phyloP scores from a whole-genome alignment of 2,888 invertebrate genomes.

The Epirrhoe tristata region DNA sequence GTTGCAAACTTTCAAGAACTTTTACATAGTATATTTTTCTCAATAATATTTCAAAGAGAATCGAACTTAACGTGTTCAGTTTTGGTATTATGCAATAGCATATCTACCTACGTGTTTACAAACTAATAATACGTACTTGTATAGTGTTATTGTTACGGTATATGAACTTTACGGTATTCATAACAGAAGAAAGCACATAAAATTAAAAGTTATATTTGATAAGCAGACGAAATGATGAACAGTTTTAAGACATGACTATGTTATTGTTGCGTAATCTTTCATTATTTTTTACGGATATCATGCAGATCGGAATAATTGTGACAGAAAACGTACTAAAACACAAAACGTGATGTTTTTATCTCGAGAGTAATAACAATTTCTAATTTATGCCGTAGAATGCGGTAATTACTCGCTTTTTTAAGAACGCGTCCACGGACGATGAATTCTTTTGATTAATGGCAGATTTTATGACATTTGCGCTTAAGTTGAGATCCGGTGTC shows the following conservation, averaged over 20 bases:
- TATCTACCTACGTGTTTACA: not conserved
- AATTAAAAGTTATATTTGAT: not conserved
- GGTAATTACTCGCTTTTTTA: not conserved
- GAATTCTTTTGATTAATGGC: not conserved
- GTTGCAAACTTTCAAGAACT: not conserved
- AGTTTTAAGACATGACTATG: not conserved
- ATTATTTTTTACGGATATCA: not conserved
- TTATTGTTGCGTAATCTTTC: not conserved
- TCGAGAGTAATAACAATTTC: not conserved
- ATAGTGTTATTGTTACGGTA: constrained; percentile 6
- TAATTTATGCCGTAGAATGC: not conserved
- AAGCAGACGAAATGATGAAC: not conserved
- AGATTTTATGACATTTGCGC: not conserved
- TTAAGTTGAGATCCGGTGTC: not conserved
- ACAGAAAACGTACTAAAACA: not conserved
- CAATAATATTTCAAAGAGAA: not conserved
- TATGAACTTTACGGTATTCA: constrained; percentile 1
- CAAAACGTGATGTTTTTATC: not conserved
- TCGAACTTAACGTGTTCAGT: not conserved
- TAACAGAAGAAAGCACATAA: constrained; percentile 17
- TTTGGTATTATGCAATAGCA: not conserved
- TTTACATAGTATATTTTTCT: not conserved
- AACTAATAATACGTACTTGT: not conserved
- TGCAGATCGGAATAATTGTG: not conserved
- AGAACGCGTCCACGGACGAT: not conserved